These are phyloP conservation scores for Picus viridis DNA, from an alignment of 2,797 vertebrate genomes.

Conservation along the genomic window DNA sequence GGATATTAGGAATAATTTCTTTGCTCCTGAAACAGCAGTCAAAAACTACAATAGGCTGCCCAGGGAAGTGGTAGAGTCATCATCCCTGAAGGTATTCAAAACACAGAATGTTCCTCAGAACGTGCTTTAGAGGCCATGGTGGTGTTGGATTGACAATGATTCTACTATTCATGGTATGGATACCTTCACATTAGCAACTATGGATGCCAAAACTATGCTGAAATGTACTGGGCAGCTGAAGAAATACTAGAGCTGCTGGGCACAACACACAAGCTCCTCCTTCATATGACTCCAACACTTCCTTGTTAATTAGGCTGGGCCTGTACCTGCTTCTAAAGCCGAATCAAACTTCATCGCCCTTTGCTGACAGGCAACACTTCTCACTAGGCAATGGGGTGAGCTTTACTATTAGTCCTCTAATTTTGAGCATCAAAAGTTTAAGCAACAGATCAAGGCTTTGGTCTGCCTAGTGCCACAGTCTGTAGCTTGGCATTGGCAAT, in stretches of 20 bases:
- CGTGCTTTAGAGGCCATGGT: too few relatives aligned
- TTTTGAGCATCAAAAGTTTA: neutral
- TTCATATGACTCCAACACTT: accelerated
- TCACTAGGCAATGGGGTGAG: neutral
- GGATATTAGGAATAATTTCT: too few relatives aligned
- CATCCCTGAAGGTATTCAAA: too few relatives aligned
- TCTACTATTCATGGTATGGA: too few relatives aligned
- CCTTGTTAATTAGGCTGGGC: neutral
- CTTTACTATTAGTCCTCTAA: neutral
- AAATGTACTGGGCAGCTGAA: accelerated
- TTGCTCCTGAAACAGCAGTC: too few relatives aligned
- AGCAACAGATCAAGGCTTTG: neutral
- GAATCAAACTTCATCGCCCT: neutral
- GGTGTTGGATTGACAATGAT: too few relatives aligned
- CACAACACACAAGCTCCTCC: accelerated
- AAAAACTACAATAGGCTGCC: too few relatives aligned
- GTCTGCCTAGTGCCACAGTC: neutral
- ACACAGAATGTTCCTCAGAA: too few relatives aligned
- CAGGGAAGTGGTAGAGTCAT: too few relatives aligned
- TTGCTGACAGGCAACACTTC: neutral
- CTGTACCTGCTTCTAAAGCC: neutral
- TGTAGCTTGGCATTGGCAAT: neutral
- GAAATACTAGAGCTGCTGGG: neutral
- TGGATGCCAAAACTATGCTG: neutral
- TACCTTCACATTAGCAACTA: neutral